These are phyloP conservation scores for Laodelphax striatellus DNA, from an alignment of 1,140 invertebrate species.

Conservation along the genomic window DNA sequence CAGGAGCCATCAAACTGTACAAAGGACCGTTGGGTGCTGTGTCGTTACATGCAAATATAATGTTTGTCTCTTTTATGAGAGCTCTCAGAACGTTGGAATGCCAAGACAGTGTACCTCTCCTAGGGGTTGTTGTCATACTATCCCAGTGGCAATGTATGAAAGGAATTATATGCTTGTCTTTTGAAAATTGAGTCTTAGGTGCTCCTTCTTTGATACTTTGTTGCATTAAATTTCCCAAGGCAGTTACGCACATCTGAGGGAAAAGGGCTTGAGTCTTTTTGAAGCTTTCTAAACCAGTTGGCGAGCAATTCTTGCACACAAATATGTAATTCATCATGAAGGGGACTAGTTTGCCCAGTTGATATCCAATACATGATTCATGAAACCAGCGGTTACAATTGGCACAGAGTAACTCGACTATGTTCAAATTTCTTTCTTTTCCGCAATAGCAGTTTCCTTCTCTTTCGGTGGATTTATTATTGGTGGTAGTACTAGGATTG, in stretches of 20 bases:
- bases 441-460: slow-evolving; percentile 40
- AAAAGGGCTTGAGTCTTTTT: slow-evolving; percentile 85
- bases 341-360: slow-evolving; percentile 80
- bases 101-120: slow-evolving; percentile 87
- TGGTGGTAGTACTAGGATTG: too few relatives aligned
- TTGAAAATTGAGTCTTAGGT: slow-evolving; percentile 57
- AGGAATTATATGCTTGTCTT: slow-evolving; percentile 89
- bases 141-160: slow-evolving; percentile 97
- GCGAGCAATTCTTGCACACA: slow-evolving; percentile 90
- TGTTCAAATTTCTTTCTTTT: slow-evolving; percentile 82
- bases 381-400: slow-evolving; percentile 87
- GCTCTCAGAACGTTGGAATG: slow-evolving; percentile 63
- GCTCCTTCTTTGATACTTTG: slow-evolving; percentile 58
- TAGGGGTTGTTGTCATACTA: slow-evolving; percentile 82
- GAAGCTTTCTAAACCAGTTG: slow-evolving; percentile 75
- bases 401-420: slow-evolving; percentile 80
- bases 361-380: slow-evolving; percentile 82
- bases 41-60: slow-evolving; percentile 54
- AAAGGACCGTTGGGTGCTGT: slow-evolving; percentile 38
- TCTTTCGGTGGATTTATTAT: neutral
- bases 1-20: slow-evolving; percentile 61
- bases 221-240: slow-evolving; percentile 83
- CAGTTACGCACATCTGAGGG: slow-evolving; percentile 88
- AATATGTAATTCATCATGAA: slow-evolving; percentile 96
- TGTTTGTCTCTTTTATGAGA: slow-evolving; percentile 63